Evolutionary conservation across 1,140 invertebrate genomes (phyloP).

Genomic region (Drosophila mayri): DNA sequence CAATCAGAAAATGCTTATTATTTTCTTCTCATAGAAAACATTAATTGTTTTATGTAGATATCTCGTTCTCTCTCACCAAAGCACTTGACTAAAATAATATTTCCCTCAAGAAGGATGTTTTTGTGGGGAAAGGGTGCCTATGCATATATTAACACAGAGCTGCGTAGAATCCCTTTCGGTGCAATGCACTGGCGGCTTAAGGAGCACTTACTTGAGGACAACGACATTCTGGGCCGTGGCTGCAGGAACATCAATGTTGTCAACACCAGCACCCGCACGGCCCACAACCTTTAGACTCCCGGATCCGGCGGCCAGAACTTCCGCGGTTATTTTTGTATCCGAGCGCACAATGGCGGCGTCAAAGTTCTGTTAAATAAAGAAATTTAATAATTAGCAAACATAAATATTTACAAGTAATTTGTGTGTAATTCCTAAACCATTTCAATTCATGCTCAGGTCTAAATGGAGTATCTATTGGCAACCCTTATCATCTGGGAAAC

Average conservation of each 20-base stretch:
- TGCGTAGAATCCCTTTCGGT: neutral
- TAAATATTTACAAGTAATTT: constrained; percentile 22
- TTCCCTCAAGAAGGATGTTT: neutral
- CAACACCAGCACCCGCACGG: constrained; percentile 98
- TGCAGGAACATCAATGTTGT: constrained; percentile 97
- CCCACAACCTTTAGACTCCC: constrained; percentile 94
- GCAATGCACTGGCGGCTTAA: constrained; percentile 23
- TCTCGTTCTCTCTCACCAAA: neutral
- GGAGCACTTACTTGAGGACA: constrained; percentile 95
- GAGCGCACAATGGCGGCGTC: constrained; percentile 97
- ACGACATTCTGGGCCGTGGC: constrained; percentile 94
- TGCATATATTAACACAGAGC: constrained; percentile 8
- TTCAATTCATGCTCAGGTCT: neutral
- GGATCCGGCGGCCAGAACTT: constrained; percentile 92
- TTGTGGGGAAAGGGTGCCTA: neutral
- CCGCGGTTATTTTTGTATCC: constrained; percentile 97
- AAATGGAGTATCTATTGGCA: neutral
- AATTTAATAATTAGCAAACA: constrained; percentile 26
- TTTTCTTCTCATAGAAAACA: neutral
- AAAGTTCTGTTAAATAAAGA: constrained; percentile 88
- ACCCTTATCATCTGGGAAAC: neutral
- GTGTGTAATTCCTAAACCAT: neutral
- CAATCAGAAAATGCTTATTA: neutral
- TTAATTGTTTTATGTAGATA: neutral
- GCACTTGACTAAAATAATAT: constrained; percentile 2